phyloP scores from a whole-genome alignment of 1,140 invertebrate genomes.

The Tetranychus urticae region DNA sequence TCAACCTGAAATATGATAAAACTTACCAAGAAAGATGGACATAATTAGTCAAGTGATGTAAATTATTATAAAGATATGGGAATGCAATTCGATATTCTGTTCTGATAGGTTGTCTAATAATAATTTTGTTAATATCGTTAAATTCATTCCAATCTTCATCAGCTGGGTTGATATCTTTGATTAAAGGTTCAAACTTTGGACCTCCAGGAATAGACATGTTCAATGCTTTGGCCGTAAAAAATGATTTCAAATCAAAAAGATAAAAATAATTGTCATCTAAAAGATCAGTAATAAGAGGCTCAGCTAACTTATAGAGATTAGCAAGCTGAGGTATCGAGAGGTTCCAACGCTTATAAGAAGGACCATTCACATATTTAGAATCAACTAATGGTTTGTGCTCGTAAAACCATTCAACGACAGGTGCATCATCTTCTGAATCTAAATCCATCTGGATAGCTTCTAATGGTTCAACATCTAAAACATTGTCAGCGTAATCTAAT shows the following conservation, averaged over 20 bases:
- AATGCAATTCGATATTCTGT: conserved; percentile 99
- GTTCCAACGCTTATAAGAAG: conserved; percentile 83
- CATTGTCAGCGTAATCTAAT: conserved; percentile 72
- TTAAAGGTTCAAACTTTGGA: conserved; percentile 95
- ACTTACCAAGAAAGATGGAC: conserved; percentile 79
- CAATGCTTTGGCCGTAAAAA: conserved; percentile 96
- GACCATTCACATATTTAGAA: conserved; percentile 80
- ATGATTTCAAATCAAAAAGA: conserved; percentile 94
- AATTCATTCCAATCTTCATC: conserved; percentile 99
- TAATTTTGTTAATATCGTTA: conserved; percentile 99
- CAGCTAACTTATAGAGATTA: conserved; percentile 54
- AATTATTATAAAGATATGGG: conserved; percentile 95
- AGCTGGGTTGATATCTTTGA: conserved; percentile 85
- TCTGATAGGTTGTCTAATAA: conserved; percentile 89
- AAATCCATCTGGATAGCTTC: conserved; percentile 98
- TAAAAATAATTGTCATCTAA: conserved; percentile 99
- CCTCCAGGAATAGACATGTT: conserved; percentile 99
- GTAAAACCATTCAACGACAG: conserved; percentile 78
- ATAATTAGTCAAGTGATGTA: conserved; percentile 53
- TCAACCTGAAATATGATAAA: background rate
- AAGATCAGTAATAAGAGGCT: conserved; percentile 92
- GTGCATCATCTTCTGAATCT: conserved; percentile 48
- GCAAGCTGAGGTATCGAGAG: background rate
- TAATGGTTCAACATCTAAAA: conserved; percentile 91
- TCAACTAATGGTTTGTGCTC: conserved; percentile 89